Evolutionary conservation across 2,113 vertebrate species (phyloP).

Genomic region (Rhynchomys soricoides): DNA sequence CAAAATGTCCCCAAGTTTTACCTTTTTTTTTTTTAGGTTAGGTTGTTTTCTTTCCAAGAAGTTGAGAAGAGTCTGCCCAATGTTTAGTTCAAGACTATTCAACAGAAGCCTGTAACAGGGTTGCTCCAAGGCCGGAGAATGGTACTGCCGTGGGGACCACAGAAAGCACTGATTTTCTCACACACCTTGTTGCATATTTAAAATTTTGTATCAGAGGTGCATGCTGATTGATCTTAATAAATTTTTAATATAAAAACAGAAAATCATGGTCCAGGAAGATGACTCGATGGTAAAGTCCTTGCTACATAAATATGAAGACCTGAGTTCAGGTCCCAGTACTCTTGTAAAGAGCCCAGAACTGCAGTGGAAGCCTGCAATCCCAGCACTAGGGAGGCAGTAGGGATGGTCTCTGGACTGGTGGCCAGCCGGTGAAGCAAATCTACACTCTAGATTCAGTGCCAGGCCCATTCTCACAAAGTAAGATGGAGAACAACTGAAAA

Average conservation of each 20-base stretch:
- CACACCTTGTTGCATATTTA: background rate
- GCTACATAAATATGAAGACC: background rate
- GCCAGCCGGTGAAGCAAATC: background rate
- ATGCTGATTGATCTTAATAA: background rate
- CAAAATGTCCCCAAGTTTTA: background rate
- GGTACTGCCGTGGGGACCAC: background rate
- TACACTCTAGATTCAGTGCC: background rate
- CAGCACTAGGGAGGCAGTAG: background rate
- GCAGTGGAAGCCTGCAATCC: background rate
- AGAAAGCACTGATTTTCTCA: background rate
- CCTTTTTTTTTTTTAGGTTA: background rate
- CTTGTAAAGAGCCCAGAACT: background rate
- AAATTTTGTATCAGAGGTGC: background rate
- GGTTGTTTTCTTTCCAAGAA: slow-evolving; percentile 11
- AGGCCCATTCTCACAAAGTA: background rate
- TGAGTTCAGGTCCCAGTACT: background rate
- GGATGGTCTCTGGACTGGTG: background rate
- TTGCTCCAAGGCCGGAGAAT: background rate
- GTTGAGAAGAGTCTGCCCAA: background rate
- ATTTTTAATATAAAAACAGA: slow-evolving; percentile 21
- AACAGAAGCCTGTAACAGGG: background rate
- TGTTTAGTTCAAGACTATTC: background rate
- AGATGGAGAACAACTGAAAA: background rate
- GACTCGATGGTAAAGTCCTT: background rate
- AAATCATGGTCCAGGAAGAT: background rate